These are phyloP conservation scores for Crenichthys baileyi DNA, from an alignment of 2,797 vertebrate species.

Conservation along the genomic window DNA sequence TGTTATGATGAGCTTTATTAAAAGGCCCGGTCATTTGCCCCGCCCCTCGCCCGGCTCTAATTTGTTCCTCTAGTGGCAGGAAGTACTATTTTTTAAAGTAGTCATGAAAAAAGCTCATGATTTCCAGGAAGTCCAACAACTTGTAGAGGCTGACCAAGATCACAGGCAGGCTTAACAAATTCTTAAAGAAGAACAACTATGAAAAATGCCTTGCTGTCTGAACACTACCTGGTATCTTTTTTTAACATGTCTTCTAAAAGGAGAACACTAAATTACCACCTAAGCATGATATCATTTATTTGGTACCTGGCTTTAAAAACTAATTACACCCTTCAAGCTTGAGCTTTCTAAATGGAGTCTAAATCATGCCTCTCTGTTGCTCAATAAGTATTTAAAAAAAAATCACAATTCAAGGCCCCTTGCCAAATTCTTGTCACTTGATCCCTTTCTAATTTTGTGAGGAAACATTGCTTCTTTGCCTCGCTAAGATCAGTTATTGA, in stretches of 20 bases:
- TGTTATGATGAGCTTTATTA: too few relatives aligned
- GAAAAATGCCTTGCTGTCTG: neutral
- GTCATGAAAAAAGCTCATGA: neutral
- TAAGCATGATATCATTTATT: neutral
- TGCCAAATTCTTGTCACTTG: neutral
- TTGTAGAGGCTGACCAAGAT: slow-evolving; percentile 11
- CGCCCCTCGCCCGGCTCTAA: too few relatives aligned
- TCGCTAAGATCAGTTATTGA: neutral
- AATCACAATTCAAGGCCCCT: neutral
- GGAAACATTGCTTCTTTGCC: neutral
- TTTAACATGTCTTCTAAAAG: slow-evolving; percentile 23
- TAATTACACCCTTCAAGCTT: neutral
- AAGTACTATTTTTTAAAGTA: neutral
- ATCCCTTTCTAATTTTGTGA: neutral
- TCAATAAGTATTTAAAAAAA: neutral
- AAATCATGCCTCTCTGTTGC: neutral
- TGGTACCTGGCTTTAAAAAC: neutral
- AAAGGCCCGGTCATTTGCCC: too few relatives aligned
- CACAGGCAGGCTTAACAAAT: neutral
- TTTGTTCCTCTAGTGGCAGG: too few relatives aligned
- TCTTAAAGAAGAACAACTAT: neutral
- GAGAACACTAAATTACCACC: neutral
- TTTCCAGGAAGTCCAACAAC: slow-evolving; percentile 1
- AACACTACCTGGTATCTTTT: slow-evolving; percentile 3
- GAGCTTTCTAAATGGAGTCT: neutral